These are phyloP conservation scores for Scomber colias DNA, from an alignment of 2,113 vertebrate genomes.

Conservation along the genomic window DNA sequence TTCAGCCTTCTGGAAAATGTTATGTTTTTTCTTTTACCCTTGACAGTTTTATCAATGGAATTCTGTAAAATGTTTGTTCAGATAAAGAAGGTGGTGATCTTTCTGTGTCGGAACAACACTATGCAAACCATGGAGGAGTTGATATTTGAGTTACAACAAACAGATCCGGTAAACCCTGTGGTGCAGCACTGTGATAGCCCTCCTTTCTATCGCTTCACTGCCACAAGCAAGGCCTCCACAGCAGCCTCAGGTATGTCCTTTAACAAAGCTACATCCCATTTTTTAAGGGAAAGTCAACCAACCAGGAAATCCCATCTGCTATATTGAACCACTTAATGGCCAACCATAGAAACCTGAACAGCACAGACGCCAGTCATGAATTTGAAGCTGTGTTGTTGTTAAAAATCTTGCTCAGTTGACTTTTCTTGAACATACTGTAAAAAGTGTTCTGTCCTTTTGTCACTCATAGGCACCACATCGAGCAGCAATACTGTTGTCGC, in stretches of 20 bases:
- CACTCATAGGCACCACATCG: slow-evolving; percentile 90
- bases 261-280: background rate
- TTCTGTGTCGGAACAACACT: slow-evolving; percentile 96
- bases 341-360: slow-evolving; percentile 1
- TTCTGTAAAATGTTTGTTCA: slow-evolving; percentile 60
- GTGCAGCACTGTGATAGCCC: slow-evolving; percentile 97
- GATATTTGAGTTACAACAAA: slow-evolving; percentile 96
- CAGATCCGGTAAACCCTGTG: slow-evolving; percentile 95
- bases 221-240: slow-evolving; percentile 91
- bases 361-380: background rate
- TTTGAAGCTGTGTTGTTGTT: slow-evolving; percentile 9
- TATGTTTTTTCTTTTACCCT: background rate
- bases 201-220: slow-evolving; percentile 94
- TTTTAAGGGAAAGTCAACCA: slow-evolving; percentile 1
- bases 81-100: slow-evolving; percentile 98
- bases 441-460: background rate
- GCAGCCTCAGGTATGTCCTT: slow-evolving; percentile 89
- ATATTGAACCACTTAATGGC: slow-evolving; percentile 4
- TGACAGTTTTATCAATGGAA: background rate
- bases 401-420: background rate
- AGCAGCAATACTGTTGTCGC: slow-evolving; percentile 95
- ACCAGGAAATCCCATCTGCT: slow-evolving; percentile 20
- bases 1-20: background rate
- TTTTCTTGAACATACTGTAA: background rate
- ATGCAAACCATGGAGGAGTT: slow-evolving; percentile 98